Evolutionary conservation across 2,797 vertebrate species (phyloP).

Genomic region (Lagothrix lagotricha): DNA sequence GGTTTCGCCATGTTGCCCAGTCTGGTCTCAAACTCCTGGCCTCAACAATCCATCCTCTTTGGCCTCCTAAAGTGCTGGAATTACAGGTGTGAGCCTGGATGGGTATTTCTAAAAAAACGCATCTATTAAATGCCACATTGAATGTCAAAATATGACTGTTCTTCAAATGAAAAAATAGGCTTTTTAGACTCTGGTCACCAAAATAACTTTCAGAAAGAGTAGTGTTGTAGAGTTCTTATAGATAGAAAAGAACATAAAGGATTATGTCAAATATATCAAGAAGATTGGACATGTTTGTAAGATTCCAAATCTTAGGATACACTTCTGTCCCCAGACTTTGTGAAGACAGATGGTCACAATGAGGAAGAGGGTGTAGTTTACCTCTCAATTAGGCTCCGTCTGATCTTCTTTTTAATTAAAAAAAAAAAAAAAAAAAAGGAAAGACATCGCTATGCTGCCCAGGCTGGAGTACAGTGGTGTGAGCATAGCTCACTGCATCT

Average conservation of each 20-base stretch:
- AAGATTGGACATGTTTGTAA: not conserved
- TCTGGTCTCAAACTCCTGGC: not conserved
- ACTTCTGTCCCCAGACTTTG: not conserved
- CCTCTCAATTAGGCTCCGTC: not conserved
- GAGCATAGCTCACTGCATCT: not conserved
- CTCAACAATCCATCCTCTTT: not conserved
- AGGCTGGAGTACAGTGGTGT: not conserved
- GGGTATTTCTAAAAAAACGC: not conserved
- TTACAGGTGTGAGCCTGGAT: not conserved
- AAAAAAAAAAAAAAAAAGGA: not conserved
- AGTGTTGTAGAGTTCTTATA: not conserved
- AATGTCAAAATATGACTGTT: slow-evolving; percentile 46
- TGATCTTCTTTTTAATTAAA: not conserved
- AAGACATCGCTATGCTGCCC: not conserved
- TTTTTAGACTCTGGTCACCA: slow-evolving; percentile 3
- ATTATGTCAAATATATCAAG: not conserved
- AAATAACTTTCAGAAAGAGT: slow-evolving; percentile 11
- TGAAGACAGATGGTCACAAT: not conserved
- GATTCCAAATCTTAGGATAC: not conserved
- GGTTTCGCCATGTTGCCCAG: not conserved
- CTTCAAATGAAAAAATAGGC: slow-evolving; percentile 38
- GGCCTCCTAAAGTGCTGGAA: not conserved
- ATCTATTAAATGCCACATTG: slow-evolving; percentile 50
- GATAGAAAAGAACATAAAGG: not conserved
- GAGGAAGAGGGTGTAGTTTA: not conserved